These are phyloP conservation scores for Loriculus beryllinus DNA, from an alignment of 2,797 vertebrate genomes.

Conservation along the genomic window DNA sequence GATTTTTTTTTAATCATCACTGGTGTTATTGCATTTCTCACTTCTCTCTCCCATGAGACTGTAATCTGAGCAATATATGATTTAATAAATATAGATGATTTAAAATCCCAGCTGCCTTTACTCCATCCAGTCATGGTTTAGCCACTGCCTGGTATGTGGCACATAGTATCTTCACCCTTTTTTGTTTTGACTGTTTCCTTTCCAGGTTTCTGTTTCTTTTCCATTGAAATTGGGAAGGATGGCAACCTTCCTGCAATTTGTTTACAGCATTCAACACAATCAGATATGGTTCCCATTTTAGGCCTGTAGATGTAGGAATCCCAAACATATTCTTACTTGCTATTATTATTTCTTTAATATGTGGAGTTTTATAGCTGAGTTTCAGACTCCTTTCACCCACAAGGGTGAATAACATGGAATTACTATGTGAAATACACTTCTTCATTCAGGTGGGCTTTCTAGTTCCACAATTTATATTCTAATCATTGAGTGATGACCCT, in stretches of 20 bases:
- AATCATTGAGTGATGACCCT: neutral
- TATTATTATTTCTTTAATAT: neutral
- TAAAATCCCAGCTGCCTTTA: conserved; percentile 38
- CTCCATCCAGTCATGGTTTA: neutral
- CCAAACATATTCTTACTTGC: neutral
- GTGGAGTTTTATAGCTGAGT: neutral
- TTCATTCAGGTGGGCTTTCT: neutral
- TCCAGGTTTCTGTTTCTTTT: neutral
- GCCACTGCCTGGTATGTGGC: neutral
- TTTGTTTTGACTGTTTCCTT: neutral
- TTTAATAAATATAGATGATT: conserved; percentile 54
- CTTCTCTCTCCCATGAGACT: conserved; percentile 29
- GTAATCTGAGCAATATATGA: conserved; percentile 46
- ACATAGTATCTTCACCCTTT: neutral
- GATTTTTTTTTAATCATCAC: conserved; percentile 47
- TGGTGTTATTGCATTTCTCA: neutral
- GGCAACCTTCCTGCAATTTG: neutral
- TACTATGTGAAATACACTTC: neutral
- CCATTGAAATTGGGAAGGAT: neutral
- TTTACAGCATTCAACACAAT: neutral
- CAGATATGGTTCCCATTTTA: neutral
- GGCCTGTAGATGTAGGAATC: neutral
- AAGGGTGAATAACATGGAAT: neutral
- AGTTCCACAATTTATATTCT: neutral
- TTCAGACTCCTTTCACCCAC: neutral